Conservation (phyloP, 2,888 invertebrate genomes). For the Anthophora plumipes region DNA sequence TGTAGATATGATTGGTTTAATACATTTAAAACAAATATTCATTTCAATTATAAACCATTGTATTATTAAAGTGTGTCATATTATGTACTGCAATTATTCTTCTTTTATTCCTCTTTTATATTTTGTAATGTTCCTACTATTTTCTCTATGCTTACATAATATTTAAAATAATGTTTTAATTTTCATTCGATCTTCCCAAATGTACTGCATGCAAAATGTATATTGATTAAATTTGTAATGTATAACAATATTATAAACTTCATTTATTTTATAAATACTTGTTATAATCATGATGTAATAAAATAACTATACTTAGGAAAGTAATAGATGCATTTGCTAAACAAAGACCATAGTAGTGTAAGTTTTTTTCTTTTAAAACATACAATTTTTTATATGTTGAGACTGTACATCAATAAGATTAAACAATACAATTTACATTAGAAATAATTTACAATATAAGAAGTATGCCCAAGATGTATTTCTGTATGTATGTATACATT, state of each 20-base stretch:
- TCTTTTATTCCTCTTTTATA: not conserved
- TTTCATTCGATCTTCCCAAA: not conserved
- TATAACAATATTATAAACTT: slow-evolving; percentile 8
- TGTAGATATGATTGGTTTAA: slow-evolving; percentile 15
- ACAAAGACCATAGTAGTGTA: slow-evolving; percentile 1
- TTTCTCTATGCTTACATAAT: slow-evolving; percentile 7
- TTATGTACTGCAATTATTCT: slow-evolving; percentile 14
- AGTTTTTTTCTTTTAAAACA: not conserved
- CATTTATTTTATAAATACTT: slow-evolving; percentile 12
- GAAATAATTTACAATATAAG: not conserved
- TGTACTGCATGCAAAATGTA: slow-evolving; percentile 7
- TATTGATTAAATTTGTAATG: slow-evolving; percentile 5
- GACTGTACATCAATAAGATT: slow-evolving; percentile 1
- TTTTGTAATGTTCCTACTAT: slow-evolving; percentile 15
- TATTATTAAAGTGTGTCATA: slow-evolving; percentile 9
- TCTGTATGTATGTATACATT: slow-evolving; percentile 5
- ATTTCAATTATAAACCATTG: slow-evolving; percentile 10
- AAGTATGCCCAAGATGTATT: slow-evolving; percentile 5
- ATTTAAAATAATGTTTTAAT: not conserved
- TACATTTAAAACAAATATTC: slow-evolving; percentile 12
- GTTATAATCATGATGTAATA: not conserved
- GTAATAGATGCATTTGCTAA: slow-evolving; percentile 21
- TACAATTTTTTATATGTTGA: not conserved
- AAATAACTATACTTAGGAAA: slow-evolving; percentile 15
- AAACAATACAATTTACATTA: slow-evolving; percentile 4